Evolutionary conservation across 1,140 invertebrate species (phyloP), one percentile per base, ranked within the genome.

Genomic region (Aphaenogaster floridana): DNA sequence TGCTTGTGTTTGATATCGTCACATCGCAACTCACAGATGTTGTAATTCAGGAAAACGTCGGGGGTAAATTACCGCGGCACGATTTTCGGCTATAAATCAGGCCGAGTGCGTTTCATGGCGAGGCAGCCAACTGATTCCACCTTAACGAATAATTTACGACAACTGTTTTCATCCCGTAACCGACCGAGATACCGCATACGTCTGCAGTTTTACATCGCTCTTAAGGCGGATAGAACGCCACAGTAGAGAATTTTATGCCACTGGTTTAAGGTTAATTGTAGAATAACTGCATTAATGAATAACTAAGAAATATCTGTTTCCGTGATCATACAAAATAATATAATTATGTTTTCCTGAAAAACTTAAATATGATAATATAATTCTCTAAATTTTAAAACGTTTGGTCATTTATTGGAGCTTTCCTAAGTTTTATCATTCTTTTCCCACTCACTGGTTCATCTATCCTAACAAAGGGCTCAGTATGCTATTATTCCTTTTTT

Each of bases 101-200:
- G 39, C 36, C 45, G 57, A 39, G 72, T 66, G 84, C 84, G 66
- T 86, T 74, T n/a, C 77, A 57, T 15, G 28, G 48, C 68, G 36
- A 54, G 50, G 63, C 86, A 68, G 42, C 81, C 81, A 63, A 85
- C 81, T 74, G 83, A 86, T 86, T 81, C 78, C 78, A 17, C 50
- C 86, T 87, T 87, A 81, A 87, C 86, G 88, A 89, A 87, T 78
- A 89, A 87, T 89, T 89, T 83, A 89, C 71, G 78, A 64, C 68
- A 69, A 74, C 87, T 76, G 71, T 88, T 61, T 80, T 59, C 69
- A 74, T 34, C 39, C 48, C n/a, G 50, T 71, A 71, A 71, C 64
- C 50, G 28, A 36, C 48, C 63, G 78, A 81, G 64, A 81, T 71
- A 57, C 48, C 36, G 66, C 48, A 42, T 45, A 81, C 64, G 36